Conservation (phyloP, 2,113 vertebrate genomes). For the Rhinoderma darwinii region DNA sequence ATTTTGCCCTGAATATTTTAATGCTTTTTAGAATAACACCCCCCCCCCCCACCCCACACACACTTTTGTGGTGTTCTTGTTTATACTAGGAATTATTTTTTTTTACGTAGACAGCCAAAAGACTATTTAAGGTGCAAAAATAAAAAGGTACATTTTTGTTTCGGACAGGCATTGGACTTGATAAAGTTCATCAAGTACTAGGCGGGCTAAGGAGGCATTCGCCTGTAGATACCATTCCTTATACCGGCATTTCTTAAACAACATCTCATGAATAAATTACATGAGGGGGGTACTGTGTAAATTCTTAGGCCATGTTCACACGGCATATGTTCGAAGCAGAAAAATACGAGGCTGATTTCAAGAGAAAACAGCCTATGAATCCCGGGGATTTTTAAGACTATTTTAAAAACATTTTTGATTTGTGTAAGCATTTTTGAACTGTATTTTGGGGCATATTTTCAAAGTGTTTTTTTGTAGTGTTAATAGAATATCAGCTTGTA, state of each 20-base stretch:
- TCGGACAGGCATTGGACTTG: neutral
- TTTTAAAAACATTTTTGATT: too few relatives aligned
- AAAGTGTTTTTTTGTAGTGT: too few relatives aligned
- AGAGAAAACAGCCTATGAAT: too few relatives aligned
- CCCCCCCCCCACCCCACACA: too few relatives aligned
- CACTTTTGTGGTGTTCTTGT: neutral
- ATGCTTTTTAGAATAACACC: neutral
- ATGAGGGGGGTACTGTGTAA: constrained; percentile 4
- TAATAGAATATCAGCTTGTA: too few relatives aligned
- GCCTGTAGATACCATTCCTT: neutral
- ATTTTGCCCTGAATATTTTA: neutral
- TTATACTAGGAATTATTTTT: neutral
- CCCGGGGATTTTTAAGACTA: too few relatives aligned
- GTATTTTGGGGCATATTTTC: too few relatives aligned
- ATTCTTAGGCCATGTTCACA: constrained; percentile 26
- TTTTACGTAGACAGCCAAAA: neutral
- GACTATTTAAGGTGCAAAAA: neutral
- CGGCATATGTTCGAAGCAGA: too few relatives aligned
- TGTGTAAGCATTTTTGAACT: too few relatives aligned
- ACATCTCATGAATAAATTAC: constrained; percentile 4
- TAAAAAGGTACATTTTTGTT: fast-evolving
- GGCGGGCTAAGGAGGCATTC: neutral
- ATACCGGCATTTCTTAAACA: neutral
- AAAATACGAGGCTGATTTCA: too few relatives aligned
- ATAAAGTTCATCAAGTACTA: neutral